Base-by-base conservation (phyloP, 2,888 invertebrate species). In the Drosophila testacea region DNA sequence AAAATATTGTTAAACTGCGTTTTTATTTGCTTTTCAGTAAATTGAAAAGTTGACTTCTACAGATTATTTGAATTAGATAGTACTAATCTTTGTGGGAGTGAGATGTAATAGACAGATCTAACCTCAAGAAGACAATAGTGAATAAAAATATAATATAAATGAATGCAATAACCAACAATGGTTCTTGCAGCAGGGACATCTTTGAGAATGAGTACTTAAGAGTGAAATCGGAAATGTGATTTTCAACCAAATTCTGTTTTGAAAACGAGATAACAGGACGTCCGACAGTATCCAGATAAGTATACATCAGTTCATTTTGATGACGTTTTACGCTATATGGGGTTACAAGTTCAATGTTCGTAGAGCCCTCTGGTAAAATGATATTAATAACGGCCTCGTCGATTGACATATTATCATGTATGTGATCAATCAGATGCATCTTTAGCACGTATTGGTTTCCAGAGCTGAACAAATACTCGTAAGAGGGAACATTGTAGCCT, bases 401-500 rank as follows among this genome's bases (percentile, higher is more conserved):
- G 55, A 99, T 95, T 56, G 97, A 95, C 96, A 99, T 98, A 84
- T 99, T 98, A 93, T 99, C 99, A 93, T 96, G 98, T 47, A 99
- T 95, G 91, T 99, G 99, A 93, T 99, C 99, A 77, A 99, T 93
- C n/a, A 98, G 93, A 74, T 98, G 95, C 96, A 99, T 97, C 91
- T 97, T 97, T 61, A 99, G 93, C 44, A 96, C 94, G 92, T 96
- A 98, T 32, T 96, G 94, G 91, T 95, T 95, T 71, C 96, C 96
- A 71, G 94, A 94, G 55, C 96, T 96, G 92, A 95, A 98, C 32
- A 99, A 94, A 93, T 99, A 99, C 91, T 99, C 98, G 91, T 98
- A 98, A 81, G 98, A 98, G 4, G 99, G 99, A 0, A 99, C 96
- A 93, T 98, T 99, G 93, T 99, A 98, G 4, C 99, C 99, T 50